phyloP scores from a whole-genome alignment of 2,888 invertebrate genomes.

The Beris chalybata region DNA sequence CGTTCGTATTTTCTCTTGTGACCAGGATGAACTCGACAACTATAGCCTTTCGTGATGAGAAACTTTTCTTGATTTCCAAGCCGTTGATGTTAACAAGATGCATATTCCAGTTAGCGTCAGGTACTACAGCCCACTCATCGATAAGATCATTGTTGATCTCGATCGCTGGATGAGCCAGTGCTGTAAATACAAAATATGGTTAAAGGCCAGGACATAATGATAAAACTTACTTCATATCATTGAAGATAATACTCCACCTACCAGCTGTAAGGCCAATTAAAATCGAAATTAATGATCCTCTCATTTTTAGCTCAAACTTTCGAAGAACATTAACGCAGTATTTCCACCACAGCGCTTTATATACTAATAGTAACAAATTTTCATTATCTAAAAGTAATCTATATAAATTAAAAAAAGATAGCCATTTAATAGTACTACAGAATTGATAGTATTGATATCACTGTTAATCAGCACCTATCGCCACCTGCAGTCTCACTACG shows the following conservation, averaged over 20 bases:
- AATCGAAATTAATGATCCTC: not conserved
- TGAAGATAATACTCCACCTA: not conserved
- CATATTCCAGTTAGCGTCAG: slow-evolving; percentile 31
- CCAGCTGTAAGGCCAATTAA: slow-evolving; percentile 2
- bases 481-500: too few relatives aligned
- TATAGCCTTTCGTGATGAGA: not conserved
- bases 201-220: too few relatives aligned
- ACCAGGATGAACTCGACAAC: slow-evolving; percentile 44
- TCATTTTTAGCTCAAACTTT: not conserved
- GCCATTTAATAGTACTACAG: too few relatives aligned
- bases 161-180: not conserved
- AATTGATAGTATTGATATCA: too few relatives aligned
- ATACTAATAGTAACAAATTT: too few relatives aligned
- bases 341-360: not conserved
- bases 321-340: too few relatives aligned
- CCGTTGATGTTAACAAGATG: slow-evolving; percentile 29
- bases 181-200: not conserved
- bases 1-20: slow-evolving; percentile 45
- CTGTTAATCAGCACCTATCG: too few relatives aligned
- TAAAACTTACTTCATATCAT: not conserved
- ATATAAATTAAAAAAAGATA: too few relatives aligned
- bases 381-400: too few relatives aligned
- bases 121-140: slow-evolving; percentile 32
- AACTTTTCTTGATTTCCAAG: not conserved
- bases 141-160: not conserved